phyloP scores from a whole-genome alignment of 2,797 vertebrate genomes.

The Sebastes hopkinsi region DNA sequence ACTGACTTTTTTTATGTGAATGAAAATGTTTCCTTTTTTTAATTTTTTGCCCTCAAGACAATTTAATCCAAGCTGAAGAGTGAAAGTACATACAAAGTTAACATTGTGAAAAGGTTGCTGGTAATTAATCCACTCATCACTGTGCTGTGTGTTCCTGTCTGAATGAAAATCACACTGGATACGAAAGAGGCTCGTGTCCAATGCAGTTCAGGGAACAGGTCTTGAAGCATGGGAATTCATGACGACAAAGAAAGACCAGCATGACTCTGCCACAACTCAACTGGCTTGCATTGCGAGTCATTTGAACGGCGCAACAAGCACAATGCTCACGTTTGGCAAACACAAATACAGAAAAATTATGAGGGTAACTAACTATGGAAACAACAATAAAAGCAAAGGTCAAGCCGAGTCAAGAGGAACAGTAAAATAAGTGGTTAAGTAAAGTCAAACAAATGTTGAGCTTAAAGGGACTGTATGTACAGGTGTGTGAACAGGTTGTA shows the following conservation, averaged over 20 bases:
- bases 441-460: not conserved
- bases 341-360: not conserved
- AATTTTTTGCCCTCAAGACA: conserved; percentile 15
- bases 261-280: conserved; percentile 13
- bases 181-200: conserved; percentile 18
- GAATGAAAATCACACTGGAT: conserved; percentile 38
- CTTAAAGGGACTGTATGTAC: not conserved
- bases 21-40: conserved; percentile 3
- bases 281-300: not conserved
- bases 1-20: conserved; percentile 12
- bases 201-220: conserved; percentile 11
- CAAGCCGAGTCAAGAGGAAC: not conserved
- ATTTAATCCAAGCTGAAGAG: conserved; percentile 37
- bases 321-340: not conserved
- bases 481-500: too few species aligned
- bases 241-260: not conserved
- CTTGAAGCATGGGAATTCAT: conserved; percentile 6
- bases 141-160: conserved; percentile 22
- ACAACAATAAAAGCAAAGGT: not conserved
- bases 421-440: not conserved
- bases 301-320: not conserved
- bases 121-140: conserved; percentile 21
- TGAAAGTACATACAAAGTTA: conserved; percentile 40
- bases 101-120: conserved; percentile 37
- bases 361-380: not conserved